phyloP scores from a whole-genome alignment of 1,140 invertebrate species.

The Bombus picipes region DNA sequence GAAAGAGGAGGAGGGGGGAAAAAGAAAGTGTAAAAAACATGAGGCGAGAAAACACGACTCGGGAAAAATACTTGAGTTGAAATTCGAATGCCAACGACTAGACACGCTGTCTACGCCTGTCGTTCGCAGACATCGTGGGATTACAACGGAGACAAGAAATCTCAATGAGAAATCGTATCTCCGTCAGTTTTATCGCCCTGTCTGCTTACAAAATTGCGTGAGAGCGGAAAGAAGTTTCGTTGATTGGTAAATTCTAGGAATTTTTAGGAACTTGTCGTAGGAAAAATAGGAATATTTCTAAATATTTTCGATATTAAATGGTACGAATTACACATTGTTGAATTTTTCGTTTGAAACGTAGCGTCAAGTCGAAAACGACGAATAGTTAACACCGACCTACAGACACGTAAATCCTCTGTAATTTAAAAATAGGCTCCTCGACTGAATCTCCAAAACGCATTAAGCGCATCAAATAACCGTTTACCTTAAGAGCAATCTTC shows the following conservation, averaged over 20 bases:
- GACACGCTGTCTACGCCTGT: neutral
- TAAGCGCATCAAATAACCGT: neutral
- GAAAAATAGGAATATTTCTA: too few species aligned
- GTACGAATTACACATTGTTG: too few species aligned
- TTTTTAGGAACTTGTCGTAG: too few species aligned
- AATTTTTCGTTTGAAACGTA: too few species aligned
- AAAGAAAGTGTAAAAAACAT: too few species aligned
- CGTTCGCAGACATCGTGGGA: neutral
- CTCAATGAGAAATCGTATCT: neutral
- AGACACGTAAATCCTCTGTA: neutral
- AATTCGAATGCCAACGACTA: neutral
- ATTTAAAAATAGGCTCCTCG: too few species aligned
- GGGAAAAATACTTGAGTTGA: neutral
- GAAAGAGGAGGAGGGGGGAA: fast-evolving
- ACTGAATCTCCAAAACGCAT: neutral
- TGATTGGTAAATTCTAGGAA: too few species aligned
- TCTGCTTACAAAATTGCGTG: neutral
- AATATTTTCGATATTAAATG: too few species aligned
- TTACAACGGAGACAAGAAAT: neutral
- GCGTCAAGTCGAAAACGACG: too few species aligned
- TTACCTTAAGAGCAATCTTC: neutral
- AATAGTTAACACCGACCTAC: too few species aligned
- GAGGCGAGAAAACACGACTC: neutral
- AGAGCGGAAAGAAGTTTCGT: too few species aligned
- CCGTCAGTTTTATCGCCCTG: neutral